phyloP scores from a whole-genome alignment of 2,797 vertebrate genomes.

The Sarcophilus harrisii region DNA sequence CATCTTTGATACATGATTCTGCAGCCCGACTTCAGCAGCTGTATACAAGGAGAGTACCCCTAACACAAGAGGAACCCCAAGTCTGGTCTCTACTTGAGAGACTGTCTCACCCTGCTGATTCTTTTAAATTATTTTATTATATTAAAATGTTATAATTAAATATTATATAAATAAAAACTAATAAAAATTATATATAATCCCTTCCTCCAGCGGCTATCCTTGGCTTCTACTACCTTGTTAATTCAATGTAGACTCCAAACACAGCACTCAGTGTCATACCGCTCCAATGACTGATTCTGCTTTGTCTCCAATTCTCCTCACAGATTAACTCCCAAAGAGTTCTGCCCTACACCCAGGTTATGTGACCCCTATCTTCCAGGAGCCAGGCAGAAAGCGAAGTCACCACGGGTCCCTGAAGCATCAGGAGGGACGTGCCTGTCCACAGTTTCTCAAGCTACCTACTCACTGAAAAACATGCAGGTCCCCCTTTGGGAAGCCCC shows the following conservation, averaged over 20 bases:
- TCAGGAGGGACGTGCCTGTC: conserved; percentile 76
- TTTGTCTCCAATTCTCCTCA: not conserved
- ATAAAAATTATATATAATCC: too few relatives aligned
- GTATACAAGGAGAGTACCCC: not conserved
- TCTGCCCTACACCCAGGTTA: conserved; percentile 78
- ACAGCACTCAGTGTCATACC: too few relatives aligned
- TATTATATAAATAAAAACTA: too few relatives aligned
- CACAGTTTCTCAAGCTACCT: conserved; percentile 66
- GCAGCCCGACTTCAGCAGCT: not conserved
- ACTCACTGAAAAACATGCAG: conserved; percentile 26
- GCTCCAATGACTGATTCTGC: accelerated
- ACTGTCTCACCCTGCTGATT: accelerated
- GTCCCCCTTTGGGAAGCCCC: not conserved
- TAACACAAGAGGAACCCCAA: not conserved
- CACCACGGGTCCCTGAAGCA: conserved; percentile 70
- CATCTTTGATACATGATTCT: not conserved
- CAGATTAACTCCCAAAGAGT: conserved; percentile 87
- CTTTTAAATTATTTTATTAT: too few relatives aligned
- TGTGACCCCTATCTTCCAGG: conserved; percentile 81
- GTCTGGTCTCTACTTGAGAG: not conserved
- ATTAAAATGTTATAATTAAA: too few relatives aligned
- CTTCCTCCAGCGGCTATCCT: not conserved
- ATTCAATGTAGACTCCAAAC: not conserved
- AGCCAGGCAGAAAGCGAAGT: conserved; percentile 70
- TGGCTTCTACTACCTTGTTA: not conserved